Base-by-base conservation (phyloP, 2,888 invertebrate species). In the Icerya purchasi region DNA sequence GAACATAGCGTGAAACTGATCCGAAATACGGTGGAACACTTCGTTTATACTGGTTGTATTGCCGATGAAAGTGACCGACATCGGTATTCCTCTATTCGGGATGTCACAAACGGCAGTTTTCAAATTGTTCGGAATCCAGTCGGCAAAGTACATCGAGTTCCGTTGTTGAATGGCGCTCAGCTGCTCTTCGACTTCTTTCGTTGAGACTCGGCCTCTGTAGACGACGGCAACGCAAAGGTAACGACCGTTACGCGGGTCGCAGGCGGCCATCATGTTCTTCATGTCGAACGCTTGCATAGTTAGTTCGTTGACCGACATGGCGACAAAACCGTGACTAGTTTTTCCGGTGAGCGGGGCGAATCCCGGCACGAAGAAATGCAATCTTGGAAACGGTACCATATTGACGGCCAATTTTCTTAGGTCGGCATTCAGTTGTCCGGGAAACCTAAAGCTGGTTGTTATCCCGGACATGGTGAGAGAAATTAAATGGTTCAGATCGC, bases 191-290 rank as follows among this genome's bases (percentile, higher is more conserved):
- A 59, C 59, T 23, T 59, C 59, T 59, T 59, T 59, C 2, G 59
- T 59, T 1, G 59, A 59, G 54, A 59, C 55, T 2, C 59, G 21
- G 20, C 59, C 59, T 20, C 59, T 19, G 22, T 55, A 59, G 21
- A 59, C 59, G 23, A 59, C 50, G 18, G 59, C 59, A 19, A 59
- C 59, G 50, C 59, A 59, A 53, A 59, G 59, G 55, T 59, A 59
- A 21, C 55, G 54, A 49, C 59, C 59, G 19, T 24, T 59, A 2
- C 59, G 49, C 8, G 59, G 59, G 50, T 59, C 59, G 25, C 54
- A 55, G n/a, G 59, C 59, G 14, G 59, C 59, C 59, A 59, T 59
- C 59, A 59, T 59, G 55, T 59, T 59, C 21, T 59, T 59, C 59
- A 59, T 59, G 49, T 59, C 59, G 24, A 59, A 59, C 8, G 55